Conservation (phyloP, 37 sponge, comb jelly and placozoan species). For the Eunapius fragilis region DNA sequence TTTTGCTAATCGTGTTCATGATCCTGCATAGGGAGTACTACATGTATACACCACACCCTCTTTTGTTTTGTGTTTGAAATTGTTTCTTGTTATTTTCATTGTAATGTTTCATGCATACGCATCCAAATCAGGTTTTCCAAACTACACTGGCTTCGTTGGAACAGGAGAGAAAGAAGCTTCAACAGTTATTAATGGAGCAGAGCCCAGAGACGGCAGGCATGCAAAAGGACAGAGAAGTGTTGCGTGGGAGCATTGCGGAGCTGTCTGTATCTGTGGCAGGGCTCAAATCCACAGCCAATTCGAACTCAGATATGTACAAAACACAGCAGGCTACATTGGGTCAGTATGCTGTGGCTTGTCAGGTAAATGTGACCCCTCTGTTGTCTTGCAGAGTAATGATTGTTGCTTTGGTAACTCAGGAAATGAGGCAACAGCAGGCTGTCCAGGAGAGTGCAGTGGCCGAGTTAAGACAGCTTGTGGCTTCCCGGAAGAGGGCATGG, state of each 20-base stretch:
- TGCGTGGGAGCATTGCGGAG: conserved; percentile 20
- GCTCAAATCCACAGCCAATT: conserved; percentile 16
- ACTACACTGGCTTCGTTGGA: conserved; percentile 25
- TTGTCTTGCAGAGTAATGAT: not conserved
- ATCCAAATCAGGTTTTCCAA: conserved; percentile 15
- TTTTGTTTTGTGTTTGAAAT: no score
- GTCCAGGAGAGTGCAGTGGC: not conserved
- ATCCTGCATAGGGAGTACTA: no score
- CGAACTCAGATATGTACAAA: not conserved
- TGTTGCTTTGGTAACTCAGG: conserved; percentile 13
- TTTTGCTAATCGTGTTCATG: no score
- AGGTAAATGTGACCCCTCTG: no score
- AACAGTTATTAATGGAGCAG: conserved; percentile 9
- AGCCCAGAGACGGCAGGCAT: conserved; percentile 14
- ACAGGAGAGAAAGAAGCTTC: conserved; percentile 28
- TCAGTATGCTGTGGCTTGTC: no score
- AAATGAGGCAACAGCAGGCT: not conserved
- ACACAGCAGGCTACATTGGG: not conserved
- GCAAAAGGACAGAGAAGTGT: conserved; percentile 22
- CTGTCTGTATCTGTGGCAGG: conserved; percentile 46
- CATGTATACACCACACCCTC: not conserved
- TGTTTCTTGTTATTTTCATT: no score
- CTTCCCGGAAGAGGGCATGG: not conserved
- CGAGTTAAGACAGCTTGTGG: conserved; percentile 5
- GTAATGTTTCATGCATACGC: conserved; percentile 1